These are phyloP conservation scores for Morinoia aosen DNA, from an alignment of 2,888 invertebrate species.

Conservation along the genomic window DNA sequence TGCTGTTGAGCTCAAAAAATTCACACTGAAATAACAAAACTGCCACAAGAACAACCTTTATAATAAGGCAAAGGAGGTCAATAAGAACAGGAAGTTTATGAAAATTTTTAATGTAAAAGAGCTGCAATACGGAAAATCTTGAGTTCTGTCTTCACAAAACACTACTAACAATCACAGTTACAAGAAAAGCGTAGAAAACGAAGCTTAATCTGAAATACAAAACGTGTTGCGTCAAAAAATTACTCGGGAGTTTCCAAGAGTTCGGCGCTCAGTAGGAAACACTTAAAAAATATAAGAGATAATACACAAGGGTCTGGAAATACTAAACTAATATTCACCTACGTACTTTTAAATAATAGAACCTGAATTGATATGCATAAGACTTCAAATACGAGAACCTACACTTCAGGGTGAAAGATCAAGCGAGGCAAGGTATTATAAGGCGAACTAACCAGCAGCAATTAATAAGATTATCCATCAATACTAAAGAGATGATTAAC, in stretches of 20 bases:
- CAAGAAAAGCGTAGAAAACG: background rate
- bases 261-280: background rate
- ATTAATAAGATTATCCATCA: background rate
- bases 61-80: background rate
- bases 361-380: background rate
- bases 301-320: background rate
- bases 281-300: background rate
- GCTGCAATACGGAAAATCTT: background rate
- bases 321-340: background rate
- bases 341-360: too few species aligned
- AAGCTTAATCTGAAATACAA: background rate
- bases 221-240: background rate
- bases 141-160: background rate
- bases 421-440: background rate
- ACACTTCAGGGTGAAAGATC: background rate
- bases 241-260: background rate
- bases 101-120: background rate
- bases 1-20: background rate
- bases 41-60: background rate
- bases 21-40: background rate
- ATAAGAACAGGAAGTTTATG: background rate
- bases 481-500: background rate
- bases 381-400: background rate
- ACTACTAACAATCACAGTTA: background rate
- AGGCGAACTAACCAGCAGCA: background rate